These are phyloP conservation scores for Drosophila colorata DNA, from an alignment of 2,888 invertebrate species.

Conservation along the genomic window DNA sequence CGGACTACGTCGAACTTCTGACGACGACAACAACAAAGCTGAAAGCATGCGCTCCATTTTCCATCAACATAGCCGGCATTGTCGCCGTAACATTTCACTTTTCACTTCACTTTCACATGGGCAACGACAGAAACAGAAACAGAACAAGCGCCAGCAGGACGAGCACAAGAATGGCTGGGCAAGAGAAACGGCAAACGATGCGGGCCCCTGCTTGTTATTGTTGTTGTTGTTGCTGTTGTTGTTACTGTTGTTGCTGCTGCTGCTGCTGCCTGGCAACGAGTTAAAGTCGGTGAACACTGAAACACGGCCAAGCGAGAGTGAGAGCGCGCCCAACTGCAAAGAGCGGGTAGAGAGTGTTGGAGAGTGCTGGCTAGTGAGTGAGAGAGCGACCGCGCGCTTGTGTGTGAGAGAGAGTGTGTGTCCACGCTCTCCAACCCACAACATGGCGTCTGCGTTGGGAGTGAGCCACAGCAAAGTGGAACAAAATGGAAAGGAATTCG, in stretches of 20 bases:
- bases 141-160: constrained; percentile 46
- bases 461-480: constrained; percentile 62
- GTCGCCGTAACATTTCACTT: constrained; percentile 75
- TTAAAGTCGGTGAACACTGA: constrained; percentile 79
- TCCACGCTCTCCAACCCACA: constrained; percentile 59
- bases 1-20: constrained; percentile 32
- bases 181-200: constrained; percentile 33
- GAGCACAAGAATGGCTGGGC: constrained; percentile 49
- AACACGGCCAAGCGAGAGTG: constrained; percentile 77
- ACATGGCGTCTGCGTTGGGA: constrained; percentile 54
- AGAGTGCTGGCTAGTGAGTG: constrained; percentile 24
- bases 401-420: constrained; percentile 5
- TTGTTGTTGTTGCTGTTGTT: neutral
- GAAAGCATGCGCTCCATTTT: constrained; percentile 61
- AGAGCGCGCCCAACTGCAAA: constrained; percentile 51
- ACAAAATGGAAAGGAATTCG: constrained; percentile 79
- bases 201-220: constrained; percentile 6
- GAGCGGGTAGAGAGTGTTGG: constrained; percentile 33
- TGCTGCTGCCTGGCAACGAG: constrained; percentile 70
- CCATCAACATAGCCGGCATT: constrained; percentile 63
- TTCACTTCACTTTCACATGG: constrained; percentile 83
- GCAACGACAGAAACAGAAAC: constrained; percentile 23
- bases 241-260: constrained; percentile 35
- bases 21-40: constrained; percentile 50
- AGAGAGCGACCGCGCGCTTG: constrained; percentile 19